Evolutionary conservation across 2,888 invertebrate genomes (phyloP).

Genomic region (Malthinus seriepunctatus): DNA sequence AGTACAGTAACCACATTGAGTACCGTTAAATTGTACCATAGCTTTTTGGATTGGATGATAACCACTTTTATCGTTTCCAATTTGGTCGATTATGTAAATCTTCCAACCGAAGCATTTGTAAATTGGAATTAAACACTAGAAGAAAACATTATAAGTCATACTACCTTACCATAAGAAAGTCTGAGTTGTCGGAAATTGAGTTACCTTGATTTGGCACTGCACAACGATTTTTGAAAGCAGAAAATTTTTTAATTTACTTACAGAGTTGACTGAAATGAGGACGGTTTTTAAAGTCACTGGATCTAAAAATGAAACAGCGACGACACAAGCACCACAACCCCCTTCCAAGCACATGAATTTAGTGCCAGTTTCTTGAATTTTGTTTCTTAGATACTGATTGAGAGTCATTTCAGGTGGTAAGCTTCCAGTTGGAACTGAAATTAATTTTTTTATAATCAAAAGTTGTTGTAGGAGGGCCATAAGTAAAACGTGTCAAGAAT

Average conservation of each 20-base stretch:
- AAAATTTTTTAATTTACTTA: no score
- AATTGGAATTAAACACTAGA: slow-evolving; percentile 59
- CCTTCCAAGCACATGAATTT: slow-evolving; percentile 75
- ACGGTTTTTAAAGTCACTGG: slow-evolving; percentile 56
- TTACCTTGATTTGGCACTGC: no score
- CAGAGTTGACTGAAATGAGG: slow-evolving; percentile 67
- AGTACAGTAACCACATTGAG: slow-evolving; percentile 73
- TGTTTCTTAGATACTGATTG: slow-evolving; percentile 65
- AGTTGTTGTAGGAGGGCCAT: no score
- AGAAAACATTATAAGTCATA: neutral
- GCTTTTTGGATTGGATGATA: slow-evolving; percentile 66
- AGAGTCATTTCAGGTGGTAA: slow-evolving; percentile 57
- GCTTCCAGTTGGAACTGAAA: neutral
- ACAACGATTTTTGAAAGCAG: no score
- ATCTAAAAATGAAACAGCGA: slow-evolving; percentile 55
- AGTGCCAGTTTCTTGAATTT: slow-evolving; percentile 66
- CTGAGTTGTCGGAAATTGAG: no score
- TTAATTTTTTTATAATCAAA: no score
- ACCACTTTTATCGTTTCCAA: slow-evolving; percentile 65
- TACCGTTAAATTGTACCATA: slow-evolving; percentile 64
- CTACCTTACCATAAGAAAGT: no score
- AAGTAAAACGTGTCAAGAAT: slow-evolving; percentile 58
- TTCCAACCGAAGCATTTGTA: slow-evolving; percentile 64
- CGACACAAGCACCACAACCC: slow-evolving; percentile 71
- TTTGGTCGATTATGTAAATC: slow-evolving; percentile 70